These are phyloP conservation scores for Cynaeus angustus DNA, from an alignment of 2,888 invertebrate genomes.

Conservation along the genomic window DNA sequence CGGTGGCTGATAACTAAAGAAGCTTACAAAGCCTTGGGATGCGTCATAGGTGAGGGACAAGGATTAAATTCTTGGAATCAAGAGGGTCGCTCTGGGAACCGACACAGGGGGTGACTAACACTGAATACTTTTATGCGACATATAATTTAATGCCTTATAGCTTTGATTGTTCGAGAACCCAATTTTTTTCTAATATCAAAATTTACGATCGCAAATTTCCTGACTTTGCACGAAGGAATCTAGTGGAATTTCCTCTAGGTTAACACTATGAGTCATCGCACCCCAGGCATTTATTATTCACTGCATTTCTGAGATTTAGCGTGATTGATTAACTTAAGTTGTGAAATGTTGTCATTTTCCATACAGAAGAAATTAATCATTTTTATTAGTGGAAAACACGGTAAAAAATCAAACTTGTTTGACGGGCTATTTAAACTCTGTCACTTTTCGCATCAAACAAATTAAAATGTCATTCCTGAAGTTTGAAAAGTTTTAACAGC, in stretches of 20 bases:
- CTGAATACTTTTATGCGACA: slow-evolving; percentile 62
- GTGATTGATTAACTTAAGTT: slow-evolving; percentile 22
- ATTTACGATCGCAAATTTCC: background rate
- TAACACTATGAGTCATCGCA: slow-evolving; percentile 20
- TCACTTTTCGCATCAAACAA: slow-evolving; percentile 29
- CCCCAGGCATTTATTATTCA: slow-evolving; percentile 42
- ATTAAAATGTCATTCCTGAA: slow-evolving; percentile 21
- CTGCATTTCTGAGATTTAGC: slow-evolving; percentile 30
- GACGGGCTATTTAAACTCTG: slow-evolving; percentile 20
- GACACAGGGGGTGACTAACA: slow-evolving; percentile 61
- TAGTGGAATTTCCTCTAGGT: background rate
- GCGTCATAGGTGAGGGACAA: slow-evolving; percentile 65
- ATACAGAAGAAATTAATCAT: no score
- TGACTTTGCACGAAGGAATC: background rate
- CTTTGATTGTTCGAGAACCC: slow-evolving; percentile 58
- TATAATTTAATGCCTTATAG: slow-evolving; percentile 63
- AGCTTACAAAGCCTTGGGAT: slow-evolving; percentile 53
- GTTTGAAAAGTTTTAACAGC: slow-evolving; percentile 23
- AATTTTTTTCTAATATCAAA: slow-evolving; percentile 17
- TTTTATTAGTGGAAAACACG: no score
- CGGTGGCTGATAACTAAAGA: slow-evolving; percentile 16
- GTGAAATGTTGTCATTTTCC: slow-evolving; percentile 4
- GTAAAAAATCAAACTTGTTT: background rate
- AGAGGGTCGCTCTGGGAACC: slow-evolving; percentile 60
- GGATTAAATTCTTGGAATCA: slow-evolving; percentile 63